phyloP scores from a whole-genome alignment of 2,113 vertebrate species.

The Macrotus californicus region DNA sequence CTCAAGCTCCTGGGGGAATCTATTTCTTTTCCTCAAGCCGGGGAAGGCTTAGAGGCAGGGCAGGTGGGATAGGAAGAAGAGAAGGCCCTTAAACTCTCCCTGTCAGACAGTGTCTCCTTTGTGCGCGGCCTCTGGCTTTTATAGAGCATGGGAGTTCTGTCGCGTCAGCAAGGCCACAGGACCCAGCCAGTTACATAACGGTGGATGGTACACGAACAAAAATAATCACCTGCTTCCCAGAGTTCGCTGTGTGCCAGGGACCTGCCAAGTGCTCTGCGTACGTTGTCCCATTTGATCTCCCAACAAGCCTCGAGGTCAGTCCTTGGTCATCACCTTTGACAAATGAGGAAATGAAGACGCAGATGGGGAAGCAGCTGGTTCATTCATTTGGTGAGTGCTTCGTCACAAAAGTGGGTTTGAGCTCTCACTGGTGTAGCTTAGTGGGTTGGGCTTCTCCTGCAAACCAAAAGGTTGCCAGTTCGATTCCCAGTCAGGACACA shows the following conservation, averaged over 20 bases:
- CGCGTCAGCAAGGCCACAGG: not conserved
- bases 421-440: too few species aligned
- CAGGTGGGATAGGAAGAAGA: not conserved
- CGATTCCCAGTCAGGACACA: too few species aligned
- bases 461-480: too few species aligned
- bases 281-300: not conserved
- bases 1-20: not conserved
- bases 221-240: constrained; percentile 19
- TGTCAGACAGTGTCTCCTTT: not conserved
- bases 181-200: constrained; percentile 5
- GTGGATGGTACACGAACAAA: not conserved
- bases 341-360: not conserved
- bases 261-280: not conserved
- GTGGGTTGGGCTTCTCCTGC: too few species aligned
- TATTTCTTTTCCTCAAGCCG: not conserved
- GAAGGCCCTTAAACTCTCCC: not conserved
- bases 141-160: not conserved
- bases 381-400: not conserved
- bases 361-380: not conserved
- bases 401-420: not conserved
- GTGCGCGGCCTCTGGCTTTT: not conserved
- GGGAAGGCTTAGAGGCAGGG: not conserved
- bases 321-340: not conserved
- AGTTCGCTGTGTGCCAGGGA: not conserved
- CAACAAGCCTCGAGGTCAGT: not conserved